Evolutionary conservation across 2,888 invertebrate genomes (phyloP), one percentile per base, ranked within the genome.

Genomic region (Sesamia inferens): DNA sequence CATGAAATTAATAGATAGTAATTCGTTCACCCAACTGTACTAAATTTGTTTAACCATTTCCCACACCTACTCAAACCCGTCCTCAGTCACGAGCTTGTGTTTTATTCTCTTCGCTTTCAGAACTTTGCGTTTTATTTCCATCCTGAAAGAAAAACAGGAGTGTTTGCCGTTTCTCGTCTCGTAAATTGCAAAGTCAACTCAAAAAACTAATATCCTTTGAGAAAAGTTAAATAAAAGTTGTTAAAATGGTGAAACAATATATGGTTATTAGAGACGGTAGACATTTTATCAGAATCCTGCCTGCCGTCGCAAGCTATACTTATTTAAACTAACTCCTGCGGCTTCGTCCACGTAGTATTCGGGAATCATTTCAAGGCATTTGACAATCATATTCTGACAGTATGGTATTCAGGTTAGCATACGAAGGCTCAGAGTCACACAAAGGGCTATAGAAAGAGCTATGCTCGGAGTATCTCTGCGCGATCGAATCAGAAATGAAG

Each of bases 161-260:
- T n/a, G 57, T 74, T 71, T 3, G 39, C 57, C 62, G 54, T 71
- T 79, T 31, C 68, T 58, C 68, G 57, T 79, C 48, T 31, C 68
- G 39, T 67, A 44, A 79, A 57, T 83, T 54, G 48, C 57, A 71
- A 83, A 83, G 80, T 74, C 80, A 83, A 81, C 79, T 79, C 66
- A 48, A 83, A 82, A 78, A 79, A 51, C 68, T 74, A 79, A 81
- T 81, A 81, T 71, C 71, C 66, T 83, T 83, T 83, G 84, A 62
- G 42, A 24, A 71, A 81, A 81, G 59, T 63, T 79, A 67, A 74
- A 75, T 74, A 69, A 61, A 71, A 71, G 6, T 59, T 74, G 16
- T 24, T 58, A 58, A 68, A 68, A 66, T 59, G 16, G 10, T 51
- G 22, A 42, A 68, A 70, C 58, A 81, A 63, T 81, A 76, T 76